phyloP scores from a whole-genome alignment of 2,888 invertebrate species.

The Rhagophthalmus giganteus region DNA sequence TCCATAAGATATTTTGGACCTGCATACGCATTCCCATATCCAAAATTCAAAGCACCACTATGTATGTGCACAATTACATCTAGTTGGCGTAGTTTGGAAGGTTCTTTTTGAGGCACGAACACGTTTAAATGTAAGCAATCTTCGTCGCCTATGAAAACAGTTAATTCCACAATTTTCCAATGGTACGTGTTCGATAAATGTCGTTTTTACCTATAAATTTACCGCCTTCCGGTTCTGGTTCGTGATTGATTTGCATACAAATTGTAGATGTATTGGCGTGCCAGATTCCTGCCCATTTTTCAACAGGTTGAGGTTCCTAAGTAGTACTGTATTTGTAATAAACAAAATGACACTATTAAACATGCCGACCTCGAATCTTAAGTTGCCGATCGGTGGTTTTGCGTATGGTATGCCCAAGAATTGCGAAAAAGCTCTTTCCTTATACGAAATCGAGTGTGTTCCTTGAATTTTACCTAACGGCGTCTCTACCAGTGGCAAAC shows the following conservation, averaged over 20 bases:
- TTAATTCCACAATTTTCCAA: slow-evolving; percentile 37
- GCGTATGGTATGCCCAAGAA: slow-evolving; percentile 19
- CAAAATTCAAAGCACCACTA: slow-evolving; percentile 67
- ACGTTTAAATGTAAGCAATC: slow-evolving; percentile 66
- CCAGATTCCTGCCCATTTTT: slow-evolving; percentile 32
- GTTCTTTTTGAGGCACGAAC: slow-evolving; percentile 56
- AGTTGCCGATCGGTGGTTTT: slow-evolving; percentile 15
- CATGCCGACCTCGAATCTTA: slow-evolving; percentile 13
- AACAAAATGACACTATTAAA: background rate
- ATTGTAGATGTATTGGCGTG: slow-evolving; percentile 23
- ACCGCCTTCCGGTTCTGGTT: slow-evolving; percentile 17
- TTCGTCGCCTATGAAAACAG: too few species aligned
- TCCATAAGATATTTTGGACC: slow-evolving; percentile 61
- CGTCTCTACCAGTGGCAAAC: slow-evolving; percentile 5
- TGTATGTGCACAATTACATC: slow-evolving; percentile 66
- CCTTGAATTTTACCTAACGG: slow-evolving; percentile 11
- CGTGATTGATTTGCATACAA: slow-evolving; percentile 23
- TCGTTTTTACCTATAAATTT: slow-evolving; percentile 8
- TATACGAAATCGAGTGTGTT: slow-evolving; percentile 5
- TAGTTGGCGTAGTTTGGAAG: slow-evolving; percentile 46
- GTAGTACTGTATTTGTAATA: background rate
- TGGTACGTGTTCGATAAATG: background rate
- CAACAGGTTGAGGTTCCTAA: slow-evolving; percentile 27
- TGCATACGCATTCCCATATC: slow-evolving; percentile 55
- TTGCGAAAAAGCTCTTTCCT: slow-evolving; percentile 4